Base-by-base conservation (phyloP, 2,113 vertebrate genomes). In the Lophura nycthemera region DNA sequence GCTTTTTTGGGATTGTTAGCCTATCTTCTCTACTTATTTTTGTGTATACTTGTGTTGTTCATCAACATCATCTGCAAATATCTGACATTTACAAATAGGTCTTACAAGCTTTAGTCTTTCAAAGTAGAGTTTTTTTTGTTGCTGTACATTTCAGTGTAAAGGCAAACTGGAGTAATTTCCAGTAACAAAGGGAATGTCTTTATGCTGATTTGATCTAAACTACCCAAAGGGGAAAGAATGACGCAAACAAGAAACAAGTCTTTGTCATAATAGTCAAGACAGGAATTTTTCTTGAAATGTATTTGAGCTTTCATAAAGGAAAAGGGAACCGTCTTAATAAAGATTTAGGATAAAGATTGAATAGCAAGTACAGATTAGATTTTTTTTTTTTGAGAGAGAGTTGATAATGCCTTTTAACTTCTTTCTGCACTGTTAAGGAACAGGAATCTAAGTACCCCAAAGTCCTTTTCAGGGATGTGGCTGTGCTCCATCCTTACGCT, bases 1-100 rank as follows among this genome's bases (percentile, higher is more conserved):
- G 67, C 69, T 93, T 40, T 88, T 92, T 90, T 78, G 65, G 64
- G 83, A 40, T 30, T 80, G 40, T 48, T 82, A 79, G 52, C 29
- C 30, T 64, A 52, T 71, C 86, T 73, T 94, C 78, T 76, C 69
- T 88, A 45, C 50, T 88, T 95, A 86, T 57, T 36, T 64, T 13
- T 27, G 57, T 17, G 43, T 76, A 29, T n/a, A n/a, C 63, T 82
- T 89, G 13, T 2, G 4, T 87, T 89, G 4, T 87, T 91, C 70
- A 83, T 73, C 59, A 89, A 43, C 30, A 27, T 8, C 52, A 59
- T 36, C 75, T 88, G 36, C 60, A 88, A 83, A 54, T 3, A 43
- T 30, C 38, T 81, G 5, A 6, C 36, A 63, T 63, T 83, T 74
- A 47, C 38, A 66, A 66, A 63, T 6, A 3, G 13, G 11, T 43